Conservation (phyloP, 2,797 vertebrate genomes). For the Pipistrellus pipistrellus region DNA sequence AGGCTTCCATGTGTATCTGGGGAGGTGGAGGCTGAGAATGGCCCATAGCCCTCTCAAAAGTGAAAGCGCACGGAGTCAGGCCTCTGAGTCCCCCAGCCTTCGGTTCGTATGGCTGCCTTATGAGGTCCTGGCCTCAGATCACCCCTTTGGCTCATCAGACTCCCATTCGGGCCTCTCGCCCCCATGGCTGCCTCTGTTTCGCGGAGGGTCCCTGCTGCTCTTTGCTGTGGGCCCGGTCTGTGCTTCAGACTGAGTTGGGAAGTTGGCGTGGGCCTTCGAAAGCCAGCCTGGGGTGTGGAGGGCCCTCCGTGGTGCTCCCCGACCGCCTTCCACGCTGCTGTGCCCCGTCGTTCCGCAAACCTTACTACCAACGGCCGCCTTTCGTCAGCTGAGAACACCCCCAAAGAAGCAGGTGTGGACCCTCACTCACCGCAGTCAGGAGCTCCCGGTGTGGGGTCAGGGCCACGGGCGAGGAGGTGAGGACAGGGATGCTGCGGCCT, state of each 20-base stretch:
- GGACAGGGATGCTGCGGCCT: not conserved
- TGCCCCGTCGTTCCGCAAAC: not conserved
- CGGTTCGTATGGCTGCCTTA: not conserved
- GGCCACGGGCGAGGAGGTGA: not conserved
- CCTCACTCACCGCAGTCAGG: not conserved
- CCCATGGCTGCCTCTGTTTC: slow-evolving; percentile 33
- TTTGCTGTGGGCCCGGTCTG: not conserved
- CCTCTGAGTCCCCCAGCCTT: not conserved
- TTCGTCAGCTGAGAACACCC: not conserved
- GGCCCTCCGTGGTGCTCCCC: not conserved
- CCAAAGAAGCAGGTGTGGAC: not conserved
- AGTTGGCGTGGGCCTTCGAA: not conserved
- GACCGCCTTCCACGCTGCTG: not conserved
- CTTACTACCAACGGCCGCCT: not conserved
- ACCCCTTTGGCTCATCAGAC: not conserved
- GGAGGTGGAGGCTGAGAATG: not conserved
- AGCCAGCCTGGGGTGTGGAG: not conserved
- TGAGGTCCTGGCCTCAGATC: not conserved
- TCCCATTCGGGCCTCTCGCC: not conserved
- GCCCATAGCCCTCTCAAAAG: not conserved
- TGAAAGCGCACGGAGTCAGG: not conserved
- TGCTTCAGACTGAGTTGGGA: not conserved
- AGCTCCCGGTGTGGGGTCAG: not conserved
- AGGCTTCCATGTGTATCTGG: slow-evolving; percentile 3
- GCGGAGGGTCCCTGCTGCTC: not conserved